Conservation (phyloP, 1,140 invertebrate species). For the Gyrodactylus salaris region DNA sequence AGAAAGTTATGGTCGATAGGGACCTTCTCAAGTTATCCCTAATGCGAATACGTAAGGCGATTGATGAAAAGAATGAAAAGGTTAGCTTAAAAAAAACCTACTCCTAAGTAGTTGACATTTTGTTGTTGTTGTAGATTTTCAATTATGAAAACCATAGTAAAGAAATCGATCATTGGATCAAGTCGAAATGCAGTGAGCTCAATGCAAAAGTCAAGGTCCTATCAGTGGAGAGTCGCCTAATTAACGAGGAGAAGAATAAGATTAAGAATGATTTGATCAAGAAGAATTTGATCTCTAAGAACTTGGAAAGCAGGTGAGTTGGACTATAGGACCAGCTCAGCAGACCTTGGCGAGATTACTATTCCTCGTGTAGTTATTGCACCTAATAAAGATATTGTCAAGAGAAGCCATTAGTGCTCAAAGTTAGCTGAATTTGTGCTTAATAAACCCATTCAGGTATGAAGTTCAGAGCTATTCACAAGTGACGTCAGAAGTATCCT, state of each 20-base stretch:
- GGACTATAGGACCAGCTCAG: too few species aligned
- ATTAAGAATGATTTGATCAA: not conserved
- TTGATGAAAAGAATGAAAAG: not conserved
- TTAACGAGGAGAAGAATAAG: not conserved
- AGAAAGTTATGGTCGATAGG: not conserved
- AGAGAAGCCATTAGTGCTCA: too few species aligned
- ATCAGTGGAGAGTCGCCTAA: not conserved
- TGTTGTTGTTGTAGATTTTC: too few species aligned
- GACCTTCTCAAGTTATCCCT: not conserved
- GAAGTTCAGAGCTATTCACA: not conserved
- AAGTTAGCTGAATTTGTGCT: not conserved
- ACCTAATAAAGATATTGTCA: too few species aligned
- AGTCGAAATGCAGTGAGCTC: not conserved
- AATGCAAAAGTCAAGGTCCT: not conserved
- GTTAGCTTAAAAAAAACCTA: not conserved
- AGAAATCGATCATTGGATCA: not conserved
- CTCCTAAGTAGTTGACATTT: not conserved
- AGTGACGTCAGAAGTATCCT: not conserved
- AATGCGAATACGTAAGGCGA: not conserved
- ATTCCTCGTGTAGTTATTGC: too few species aligned
- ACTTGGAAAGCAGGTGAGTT: not conserved
- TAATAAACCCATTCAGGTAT: not conserved
- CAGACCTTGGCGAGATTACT: too few species aligned
- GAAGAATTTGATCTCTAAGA: not conserved
- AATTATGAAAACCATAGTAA: not conserved